These are phyloP conservation scores for Melinopterus prodromus DNA, from an alignment of 2,888 invertebrate species.

Conservation along the genomic window DNA sequence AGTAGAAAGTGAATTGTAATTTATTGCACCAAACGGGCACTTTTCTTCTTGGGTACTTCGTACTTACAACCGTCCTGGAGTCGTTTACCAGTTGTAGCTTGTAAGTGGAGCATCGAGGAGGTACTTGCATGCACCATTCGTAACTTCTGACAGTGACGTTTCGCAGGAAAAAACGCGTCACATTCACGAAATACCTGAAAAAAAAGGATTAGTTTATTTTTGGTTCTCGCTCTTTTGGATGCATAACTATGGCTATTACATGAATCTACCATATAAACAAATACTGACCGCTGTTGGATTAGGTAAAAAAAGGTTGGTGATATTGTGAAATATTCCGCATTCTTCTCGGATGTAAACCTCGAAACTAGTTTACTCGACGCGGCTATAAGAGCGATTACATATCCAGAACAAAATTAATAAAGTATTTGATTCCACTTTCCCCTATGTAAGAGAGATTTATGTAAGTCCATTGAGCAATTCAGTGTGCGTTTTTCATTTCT, in stretches of 20 bases:
- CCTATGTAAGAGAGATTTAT: conserved; percentile 4
- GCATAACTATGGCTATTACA: background rate
- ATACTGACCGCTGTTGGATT: background rate
- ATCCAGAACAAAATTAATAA: conserved; percentile 4
- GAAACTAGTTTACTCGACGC: background rate
- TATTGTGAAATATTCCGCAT: background rate
- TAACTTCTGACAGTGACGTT: conserved; percentile 69
- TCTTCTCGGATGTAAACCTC: background rate
- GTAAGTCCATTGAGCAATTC: background rate
- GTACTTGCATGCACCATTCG: conserved; percentile 81
- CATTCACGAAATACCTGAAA: conserved; percentile 73
- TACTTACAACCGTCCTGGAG: conserved; percentile 73
- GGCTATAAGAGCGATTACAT: background rate
- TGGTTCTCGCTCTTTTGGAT: too few species aligned
- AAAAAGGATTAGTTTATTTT: background rate
- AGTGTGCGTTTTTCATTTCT: background rate
- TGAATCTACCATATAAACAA: background rate
- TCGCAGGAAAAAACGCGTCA: conserved; percentile 70
- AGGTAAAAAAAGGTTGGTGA: too few species aligned
- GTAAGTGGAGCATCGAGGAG: conserved; percentile 81
- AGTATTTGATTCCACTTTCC: background rate
- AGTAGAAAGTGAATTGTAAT: background rate
- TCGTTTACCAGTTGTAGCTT: conserved; percentile 74
- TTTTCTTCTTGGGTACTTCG: conserved; percentile 48
- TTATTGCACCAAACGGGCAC: background rate